Percentiles rank a stretch among this genome's conserved stretches.
Evolutionary conservation across 1,140 invertebrate species (phyloP).

Genomic region (Gerris buenoi): DNA sequence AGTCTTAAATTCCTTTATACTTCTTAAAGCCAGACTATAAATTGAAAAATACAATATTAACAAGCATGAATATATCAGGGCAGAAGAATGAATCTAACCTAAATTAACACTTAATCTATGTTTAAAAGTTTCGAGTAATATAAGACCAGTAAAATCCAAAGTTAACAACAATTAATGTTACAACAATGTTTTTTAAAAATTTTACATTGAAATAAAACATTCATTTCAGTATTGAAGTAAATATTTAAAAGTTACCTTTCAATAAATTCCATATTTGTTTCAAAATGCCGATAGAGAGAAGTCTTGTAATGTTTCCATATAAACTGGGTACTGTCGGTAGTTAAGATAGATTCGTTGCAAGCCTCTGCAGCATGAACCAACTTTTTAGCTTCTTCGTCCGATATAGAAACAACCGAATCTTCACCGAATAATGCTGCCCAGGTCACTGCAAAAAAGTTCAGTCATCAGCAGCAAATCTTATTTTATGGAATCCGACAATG

Average conservation of each 20-base stretch:
- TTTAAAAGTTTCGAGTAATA: too few relatives aligned
- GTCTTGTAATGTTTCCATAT: constrained; percentile 59
- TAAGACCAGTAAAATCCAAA: too few relatives aligned
- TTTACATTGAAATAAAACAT: too few relatives aligned
- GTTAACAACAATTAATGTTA: too few relatives aligned
- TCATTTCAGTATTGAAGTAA: too few relatives aligned
- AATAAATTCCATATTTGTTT: constrained; percentile 50
- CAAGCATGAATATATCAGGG: too few relatives aligned
- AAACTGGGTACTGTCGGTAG: constrained; percentile 55
- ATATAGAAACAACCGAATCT: constrained; percentile 36
- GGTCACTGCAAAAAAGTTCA: constrained; percentile 50
- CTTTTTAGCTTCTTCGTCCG: constrained; percentile 43
- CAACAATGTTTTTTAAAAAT: too few relatives aligned
- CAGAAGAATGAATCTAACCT: too few relatives aligned
- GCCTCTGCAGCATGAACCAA: constrained; percentile 53
- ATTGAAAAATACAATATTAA: not conserved
- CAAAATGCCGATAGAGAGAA: constrained; percentile 52
- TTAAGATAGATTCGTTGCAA: constrained; percentile 52
- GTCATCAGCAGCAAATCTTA: too few relatives aligned
- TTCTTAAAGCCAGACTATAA: not conserved
- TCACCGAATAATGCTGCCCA: constrained; percentile 50
- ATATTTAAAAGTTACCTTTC: too few relatives aligned
- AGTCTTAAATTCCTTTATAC: not conserved
- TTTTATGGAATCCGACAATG: too few relatives aligned
- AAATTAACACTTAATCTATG: too few relatives aligned